These are phyloP conservation scores for Lymantria dispar DNA, from an alignment of 2,888 invertebrate species.

Conservation along the genomic window DNA sequence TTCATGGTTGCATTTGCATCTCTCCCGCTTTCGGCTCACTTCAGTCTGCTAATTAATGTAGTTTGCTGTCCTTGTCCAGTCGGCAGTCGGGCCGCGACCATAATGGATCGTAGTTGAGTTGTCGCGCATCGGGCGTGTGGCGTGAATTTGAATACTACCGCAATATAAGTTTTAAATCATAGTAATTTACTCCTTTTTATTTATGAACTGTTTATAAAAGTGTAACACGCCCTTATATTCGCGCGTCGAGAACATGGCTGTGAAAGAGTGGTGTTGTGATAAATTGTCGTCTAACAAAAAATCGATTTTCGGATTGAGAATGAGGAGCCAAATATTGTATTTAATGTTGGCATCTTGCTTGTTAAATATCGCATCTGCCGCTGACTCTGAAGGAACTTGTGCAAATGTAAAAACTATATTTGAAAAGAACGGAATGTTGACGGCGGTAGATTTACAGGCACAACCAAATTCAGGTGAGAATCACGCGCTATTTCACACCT, in stretches of 20 bases:
- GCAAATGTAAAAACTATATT: conserved; percentile 76
- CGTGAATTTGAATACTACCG: conserved; percentile 40
- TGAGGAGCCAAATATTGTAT: conserved; percentile 73
- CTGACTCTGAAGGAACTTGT: conserved; percentile 72
- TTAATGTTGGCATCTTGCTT: conserved; percentile 67
- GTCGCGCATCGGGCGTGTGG: conserved; percentile 48
- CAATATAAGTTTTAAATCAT: conserved; percentile 39
- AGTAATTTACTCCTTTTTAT: conserved; percentile 43
- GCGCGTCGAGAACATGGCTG: conserved; percentile 64
- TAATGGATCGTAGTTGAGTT: conserved; percentile 72
- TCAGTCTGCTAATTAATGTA: conserved; percentile 30
- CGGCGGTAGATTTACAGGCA: conserved; percentile 70
- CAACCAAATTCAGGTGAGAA: conserved; percentile 80
- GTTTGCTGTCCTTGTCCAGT: conserved; percentile 4
- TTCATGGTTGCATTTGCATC: too few species aligned
- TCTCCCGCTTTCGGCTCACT: conserved; percentile 37
- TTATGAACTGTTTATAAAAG: conserved; percentile 50
- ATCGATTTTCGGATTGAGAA: conserved; percentile 79
- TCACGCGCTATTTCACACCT: conserved; percentile 47
- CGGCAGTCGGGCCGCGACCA: conserved; percentile 68
- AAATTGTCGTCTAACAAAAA: conserved; percentile 77
- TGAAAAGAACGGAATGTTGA: conserved; percentile 76
- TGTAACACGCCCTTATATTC: conserved; percentile 41
- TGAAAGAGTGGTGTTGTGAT: conserved; percentile 77
- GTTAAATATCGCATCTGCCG: conserved; percentile 55